phyloP scores from a whole-genome alignment of 64 coral and sea anemone species.

The Stylophora pistillata region DNA sequence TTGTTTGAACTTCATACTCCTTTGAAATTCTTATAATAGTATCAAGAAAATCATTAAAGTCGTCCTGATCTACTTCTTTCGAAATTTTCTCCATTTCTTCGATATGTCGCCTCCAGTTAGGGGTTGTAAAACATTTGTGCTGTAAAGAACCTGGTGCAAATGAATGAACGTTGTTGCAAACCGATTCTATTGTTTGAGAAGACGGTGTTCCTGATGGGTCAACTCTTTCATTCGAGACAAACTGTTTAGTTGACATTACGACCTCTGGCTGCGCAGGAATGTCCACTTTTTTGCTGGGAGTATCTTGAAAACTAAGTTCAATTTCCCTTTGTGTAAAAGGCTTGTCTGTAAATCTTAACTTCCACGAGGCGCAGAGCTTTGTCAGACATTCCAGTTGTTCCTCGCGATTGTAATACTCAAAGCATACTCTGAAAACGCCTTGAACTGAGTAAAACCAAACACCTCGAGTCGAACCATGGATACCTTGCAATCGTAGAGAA shows the following conservation, averaged over 20 bases:
- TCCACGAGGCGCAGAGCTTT: conserved; percentile 65
- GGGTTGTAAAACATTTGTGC: background rate
- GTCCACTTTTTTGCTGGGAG: background rate
- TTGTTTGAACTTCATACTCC: conserved; percentile 15
- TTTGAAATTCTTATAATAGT: conserved; percentile 33
- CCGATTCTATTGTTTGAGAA: background rate
- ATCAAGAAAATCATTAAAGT: conserved; percentile 7
- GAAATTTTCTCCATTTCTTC: background rate
- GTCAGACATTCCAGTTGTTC: conserved; percentile 82
- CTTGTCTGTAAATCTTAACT: conserved; percentile 64
- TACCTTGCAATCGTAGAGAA: conserved; percentile 55
- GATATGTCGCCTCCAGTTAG: background rate
- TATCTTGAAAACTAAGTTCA: background rate
- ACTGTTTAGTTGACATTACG: background rate
- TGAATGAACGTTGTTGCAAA: background rate
- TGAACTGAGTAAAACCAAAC: conserved; percentile 98
- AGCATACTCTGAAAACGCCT: conserved; percentile 91
- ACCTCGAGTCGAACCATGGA: conserved; percentile 86
- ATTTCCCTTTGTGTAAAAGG: conserved; percentile 49
- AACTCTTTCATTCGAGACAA: background rate
- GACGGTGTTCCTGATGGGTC: background rate
- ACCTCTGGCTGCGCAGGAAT: background rate
- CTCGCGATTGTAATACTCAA: conserved; percentile 86
- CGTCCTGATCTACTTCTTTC: background rate
- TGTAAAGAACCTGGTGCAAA: background rate